Conservation (phyloP, 1,140 invertebrate species). For the Drosophila gunungcola region DNA sequence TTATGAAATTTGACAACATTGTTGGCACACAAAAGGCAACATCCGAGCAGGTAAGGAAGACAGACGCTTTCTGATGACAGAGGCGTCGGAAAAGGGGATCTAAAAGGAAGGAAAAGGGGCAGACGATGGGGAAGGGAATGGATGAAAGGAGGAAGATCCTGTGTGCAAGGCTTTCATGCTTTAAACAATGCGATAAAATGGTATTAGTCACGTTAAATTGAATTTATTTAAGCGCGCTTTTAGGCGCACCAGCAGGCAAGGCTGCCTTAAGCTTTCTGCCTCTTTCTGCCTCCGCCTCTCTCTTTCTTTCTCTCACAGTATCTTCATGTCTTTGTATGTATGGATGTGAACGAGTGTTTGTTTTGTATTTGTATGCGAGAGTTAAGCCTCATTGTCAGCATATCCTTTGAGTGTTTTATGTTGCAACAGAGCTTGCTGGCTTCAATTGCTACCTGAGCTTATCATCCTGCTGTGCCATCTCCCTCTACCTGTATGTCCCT, state of each 20-base stretch:
- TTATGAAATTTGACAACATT: constrained; percentile 80
- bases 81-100: constrained; percentile 3
- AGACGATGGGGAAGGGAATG: not conserved
- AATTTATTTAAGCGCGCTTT: constrained; percentile 83
- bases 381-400: constrained; percentile 82
- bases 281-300: not conserved
- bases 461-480: constrained; percentile 12
- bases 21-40: constrained; percentile 60
- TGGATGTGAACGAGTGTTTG: constrained; percentile 5
- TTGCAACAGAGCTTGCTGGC: constrained; percentile 57
- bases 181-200: constrained; percentile 84
- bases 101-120: not conserved
- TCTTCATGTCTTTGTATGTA: constrained; percentile 28
- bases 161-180: constrained; percentile 73
- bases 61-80: constrained; percentile 21
- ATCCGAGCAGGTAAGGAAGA: constrained; percentile 45
- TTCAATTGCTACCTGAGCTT: constrained; percentile 72
- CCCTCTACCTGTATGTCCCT: not conserved
- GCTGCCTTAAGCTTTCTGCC: constrained; percentile 12
- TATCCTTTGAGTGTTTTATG: constrained; percentile 83
- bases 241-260: constrained; percentile 62
- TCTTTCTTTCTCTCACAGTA: not conserved
- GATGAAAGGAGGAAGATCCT: constrained; percentile 21
- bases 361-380: constrained; percentile 42
- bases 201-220: constrained; percentile 84